Conservation (phyloP, 2,797 vertebrate genomes). For the Miichthys miiuy region DNA sequence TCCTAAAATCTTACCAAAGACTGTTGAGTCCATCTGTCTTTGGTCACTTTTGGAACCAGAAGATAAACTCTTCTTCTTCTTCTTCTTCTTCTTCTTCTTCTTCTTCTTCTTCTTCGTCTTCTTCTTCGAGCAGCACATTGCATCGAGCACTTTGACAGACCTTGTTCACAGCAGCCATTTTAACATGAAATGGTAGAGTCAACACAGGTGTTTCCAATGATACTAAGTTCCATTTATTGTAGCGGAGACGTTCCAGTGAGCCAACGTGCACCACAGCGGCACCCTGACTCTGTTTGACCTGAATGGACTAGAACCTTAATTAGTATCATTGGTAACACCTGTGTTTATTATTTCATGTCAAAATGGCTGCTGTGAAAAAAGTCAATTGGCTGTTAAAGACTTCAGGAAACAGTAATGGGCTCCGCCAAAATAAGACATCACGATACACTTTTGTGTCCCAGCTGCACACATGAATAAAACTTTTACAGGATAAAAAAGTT, state of each 20-base stretch:
- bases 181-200: too few species aligned
- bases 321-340: too few species aligned
- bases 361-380: too few species aligned
- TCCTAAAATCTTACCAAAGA: not conserved
- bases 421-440: slow-evolving; percentile 57
- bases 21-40: not conserved
- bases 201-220: too few species aligned
- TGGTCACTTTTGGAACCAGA: not conserved
- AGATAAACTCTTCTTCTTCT: not conserved
- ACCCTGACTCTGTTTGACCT: too few species aligned
- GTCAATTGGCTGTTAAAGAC: slow-evolving; percentile 56
- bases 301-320: too few species aligned
- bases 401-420: slow-evolving; percentile 56
- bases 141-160: slow-evolving; percentile 47
- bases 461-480: slow-evolving; percentile 70
- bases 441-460: slow-evolving; percentile 49
- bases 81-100: too few species aligned
- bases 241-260: too few species aligned
- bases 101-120: not conserved
- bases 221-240: too few species aligned
- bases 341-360: too few species aligned
- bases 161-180: too few species aligned
- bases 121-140: slow-evolving; percentile 1
- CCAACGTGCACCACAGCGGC: too few species aligned
- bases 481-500: slow-evolving; percentile 49